Evolutionary conservation across 2,888 invertebrate species (phyloP), one percentile per base, ranked within the genome.

Genomic region (Ariolimax columbianus): DNA sequence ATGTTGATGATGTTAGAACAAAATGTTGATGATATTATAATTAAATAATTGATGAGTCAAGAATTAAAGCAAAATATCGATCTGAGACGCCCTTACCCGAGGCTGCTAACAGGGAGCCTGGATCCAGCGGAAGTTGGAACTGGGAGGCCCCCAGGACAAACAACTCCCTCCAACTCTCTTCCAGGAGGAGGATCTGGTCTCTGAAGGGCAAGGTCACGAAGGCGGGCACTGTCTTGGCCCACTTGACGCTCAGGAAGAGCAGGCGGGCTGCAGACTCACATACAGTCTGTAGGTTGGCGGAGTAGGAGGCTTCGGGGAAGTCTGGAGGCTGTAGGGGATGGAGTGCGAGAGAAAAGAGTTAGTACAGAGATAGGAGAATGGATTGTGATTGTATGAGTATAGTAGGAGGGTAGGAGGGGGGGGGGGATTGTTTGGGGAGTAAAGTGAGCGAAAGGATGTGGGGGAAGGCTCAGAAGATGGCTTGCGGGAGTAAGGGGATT

Each of bases 131-230:
- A 86, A 97, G 96, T 14, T 97, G 95, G 91, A 97, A 97, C 93
- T 98, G 98, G 0, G 97, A 97, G 0, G 98, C 98, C 93, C 97
- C 97, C 75, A 99, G 95, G 0, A 98, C 96, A 92, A 99, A 99
- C 51, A 99, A 95, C 90, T 98, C 98, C 85, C 97, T 95, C 99
- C 99, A 99, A 1, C 97, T 97, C 90, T 97, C 96, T 93, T 97
- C 97, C 72, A 99, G 94, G 0, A 99, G 88, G 40, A 91, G 89
- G 88, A 95, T 95, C 94, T 96, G 97, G 92, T 99, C 98, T 38
- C 96, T 94, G 89, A 96, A 94, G 9, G 97, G 96, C 19, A 99
- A 94, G 0, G 96, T 95, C 0, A 96, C 96, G 91, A 98, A 97
- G 0, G 96, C 96, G 0, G 97, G 96, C 0, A 98, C 95, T 86